Conservation (phyloP, 2,113 vertebrate species). For the Craseonycteris thonglongyai region DNA sequence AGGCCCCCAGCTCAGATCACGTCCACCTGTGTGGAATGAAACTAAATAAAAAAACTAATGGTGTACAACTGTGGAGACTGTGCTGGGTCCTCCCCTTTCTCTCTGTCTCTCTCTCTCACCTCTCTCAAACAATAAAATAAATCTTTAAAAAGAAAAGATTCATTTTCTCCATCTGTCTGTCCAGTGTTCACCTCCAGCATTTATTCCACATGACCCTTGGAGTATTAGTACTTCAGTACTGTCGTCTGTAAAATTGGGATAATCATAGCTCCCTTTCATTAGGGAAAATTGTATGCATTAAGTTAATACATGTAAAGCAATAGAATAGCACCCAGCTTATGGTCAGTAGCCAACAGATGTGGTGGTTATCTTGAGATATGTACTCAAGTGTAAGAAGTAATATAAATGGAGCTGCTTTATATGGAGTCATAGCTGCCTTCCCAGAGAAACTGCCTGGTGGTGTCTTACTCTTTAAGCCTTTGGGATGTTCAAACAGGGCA, state of each 20-base stretch:
- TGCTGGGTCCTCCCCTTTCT: too few species aligned
- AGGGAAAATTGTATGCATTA: neutral
- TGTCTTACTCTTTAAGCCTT: neutral
- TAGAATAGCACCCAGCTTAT: fast-evolving
- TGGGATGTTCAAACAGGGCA: neutral
- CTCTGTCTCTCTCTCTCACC: too few species aligned
- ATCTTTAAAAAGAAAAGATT: too few species aligned
- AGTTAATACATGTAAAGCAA: neutral
- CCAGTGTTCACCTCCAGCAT: too few species aligned
- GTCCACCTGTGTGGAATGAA: too few species aligned
- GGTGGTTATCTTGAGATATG: neutral
- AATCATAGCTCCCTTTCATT: neutral
- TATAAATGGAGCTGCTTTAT: neutral
- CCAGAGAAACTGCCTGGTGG: too few species aligned
- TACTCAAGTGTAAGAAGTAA: too few species aligned
- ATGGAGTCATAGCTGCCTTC: neutral
- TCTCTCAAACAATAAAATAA: too few species aligned
- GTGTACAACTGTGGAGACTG: too few species aligned
- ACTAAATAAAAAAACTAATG: too few species aligned
- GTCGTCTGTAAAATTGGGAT: neutral
- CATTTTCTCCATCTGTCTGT: neutral
- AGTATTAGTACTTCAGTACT: neutral
- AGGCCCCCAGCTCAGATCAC: too few species aligned
- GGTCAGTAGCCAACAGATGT: neutral
- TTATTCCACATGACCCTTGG: neutral